Base-by-base conservation (phyloP, 1,140 invertebrate species). In the Aphelinus certus region DNA sequence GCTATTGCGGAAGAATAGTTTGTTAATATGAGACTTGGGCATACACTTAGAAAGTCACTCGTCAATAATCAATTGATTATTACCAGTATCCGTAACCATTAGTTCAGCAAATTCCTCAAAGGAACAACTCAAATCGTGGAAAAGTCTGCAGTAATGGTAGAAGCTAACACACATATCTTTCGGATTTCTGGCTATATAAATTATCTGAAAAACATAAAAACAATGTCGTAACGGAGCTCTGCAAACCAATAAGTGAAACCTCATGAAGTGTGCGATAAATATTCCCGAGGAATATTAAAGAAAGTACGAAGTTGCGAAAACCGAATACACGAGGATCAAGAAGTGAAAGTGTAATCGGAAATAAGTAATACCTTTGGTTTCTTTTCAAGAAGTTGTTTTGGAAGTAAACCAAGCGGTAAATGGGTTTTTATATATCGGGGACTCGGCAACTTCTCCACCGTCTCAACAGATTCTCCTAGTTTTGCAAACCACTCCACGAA, bases 161-260 rank as follows among this genome's bases (percentile, higher is more conserved):
- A 94, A 97, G 0, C 96, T 98, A 0, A 98, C 96, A 62, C 95
- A 94, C 74, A 94, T 92, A 83, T 99, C 97, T 86, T 98, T 98
- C 1, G 97, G 96, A 88, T 98, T 97, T 63, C 97, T 90, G 0
- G 94, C 91, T 1, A 96, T 92, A 83, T 98, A 98, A 63, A 98
- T 93, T 1, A 98, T 92, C 93, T 97, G 85, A 62, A 85, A 87
- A 78, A 78, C 74, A 78, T 68, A 53, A 53, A 53, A 6, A 53
- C 9, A 53, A 26, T 26, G 26, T 26, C 26, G 26, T 26, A 26
- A 26, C 26, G 26, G 26, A 26, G 26, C 26, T 26, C 26, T 26
- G 26, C 26, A 26, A 26, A 26, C 26, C 26, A 26, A 26, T 26
- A 26, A 26, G 26, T 26, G 26, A 26, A 53, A 9, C 51, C 51